These are phyloP conservation scores for Drosophila orena DNA, from an alignment of 1,140 invertebrate genomes.

Conservation along the genomic window DNA sequence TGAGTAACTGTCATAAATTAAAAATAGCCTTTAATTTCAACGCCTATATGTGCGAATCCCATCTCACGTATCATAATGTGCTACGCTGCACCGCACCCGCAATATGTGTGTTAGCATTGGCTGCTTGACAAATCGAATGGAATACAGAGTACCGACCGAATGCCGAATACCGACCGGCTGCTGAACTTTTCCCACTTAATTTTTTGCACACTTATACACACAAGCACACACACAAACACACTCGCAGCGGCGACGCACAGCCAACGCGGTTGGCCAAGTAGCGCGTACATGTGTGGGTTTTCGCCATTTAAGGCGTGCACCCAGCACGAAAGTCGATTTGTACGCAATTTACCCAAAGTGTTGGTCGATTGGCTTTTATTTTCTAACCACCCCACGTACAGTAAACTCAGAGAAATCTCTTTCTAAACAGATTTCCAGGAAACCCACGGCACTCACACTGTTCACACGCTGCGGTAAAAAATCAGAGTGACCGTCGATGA, in stretches of 20 bases:
- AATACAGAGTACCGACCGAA: conserved; percentile 13
- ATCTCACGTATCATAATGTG: conserved; percentile 13
- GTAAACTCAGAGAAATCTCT: background rate
- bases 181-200: conserved; percentile 64
- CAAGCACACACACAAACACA: conserved; percentile 14
- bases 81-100: background rate
- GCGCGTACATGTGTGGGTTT: conserved; percentile 42
- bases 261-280: conserved; percentile 62
- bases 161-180: conserved; percentile 53
- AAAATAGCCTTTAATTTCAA: conserved; percentile 73
- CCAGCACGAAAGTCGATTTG: background rate
- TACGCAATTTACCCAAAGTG: conserved; percentile 5
- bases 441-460: conserved; percentile 56
- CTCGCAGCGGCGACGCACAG: conserved; percentile 30
- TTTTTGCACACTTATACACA: conserved; percentile 70
- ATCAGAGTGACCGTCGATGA: conserved; percentile 1
- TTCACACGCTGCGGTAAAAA: conserved; percentile 20
- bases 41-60: conserved; percentile 40
- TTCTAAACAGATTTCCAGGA: conserved; percentile 19
- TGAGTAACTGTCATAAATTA: conserved; percentile 76
- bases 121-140: conserved; percentile 17
- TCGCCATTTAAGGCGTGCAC: conserved; percentile 12
- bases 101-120: conserved; percentile 11
- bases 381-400: background rate
- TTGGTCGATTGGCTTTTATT: background rate